Percentiles rank a stretch among this genome's conserved stretches.
Conservation (phyloP, 2,113 vertebrate species). For the Nibea albiflora region DNA sequence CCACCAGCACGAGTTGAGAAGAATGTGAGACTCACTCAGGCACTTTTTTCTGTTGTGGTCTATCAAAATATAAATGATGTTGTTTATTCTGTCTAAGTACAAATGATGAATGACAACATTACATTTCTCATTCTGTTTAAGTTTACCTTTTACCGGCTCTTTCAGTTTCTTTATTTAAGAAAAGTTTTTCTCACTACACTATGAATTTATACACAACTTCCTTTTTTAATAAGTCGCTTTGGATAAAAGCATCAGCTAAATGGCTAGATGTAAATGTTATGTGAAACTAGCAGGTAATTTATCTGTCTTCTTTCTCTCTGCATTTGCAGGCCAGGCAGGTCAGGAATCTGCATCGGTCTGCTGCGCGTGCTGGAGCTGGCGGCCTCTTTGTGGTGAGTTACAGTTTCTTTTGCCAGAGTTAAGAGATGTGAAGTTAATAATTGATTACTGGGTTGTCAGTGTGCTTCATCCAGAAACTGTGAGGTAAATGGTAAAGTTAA, state of each 20-base stretch:
- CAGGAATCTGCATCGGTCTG: conserved; percentile 87
- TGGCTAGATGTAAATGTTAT: no score
- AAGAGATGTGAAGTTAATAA: background rate
- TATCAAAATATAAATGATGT: background rate
- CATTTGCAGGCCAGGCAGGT: conserved; percentile 86
- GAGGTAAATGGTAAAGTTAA: background rate
- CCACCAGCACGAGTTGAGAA: no score
- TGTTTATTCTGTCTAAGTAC: background rate
- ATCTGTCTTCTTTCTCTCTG: conserved; percentile 20
- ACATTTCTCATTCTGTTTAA: background rate
- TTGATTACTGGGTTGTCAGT: background rate
- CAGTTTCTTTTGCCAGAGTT: background rate
- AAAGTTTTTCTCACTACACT: no score
- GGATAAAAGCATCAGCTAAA: no score
- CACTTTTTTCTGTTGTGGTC: background rate
- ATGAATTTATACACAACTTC: no score
- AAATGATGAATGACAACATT: background rate
- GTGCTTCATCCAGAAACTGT: background rate
- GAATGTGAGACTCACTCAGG: no score
- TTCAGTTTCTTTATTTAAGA: background rate
- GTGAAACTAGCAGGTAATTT: background rate
- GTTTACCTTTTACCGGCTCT: background rate
- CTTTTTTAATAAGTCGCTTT: no score
- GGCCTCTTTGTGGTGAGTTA: conserved; percentile 94
- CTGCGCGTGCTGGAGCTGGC: conserved; percentile 86